A percentile compares a stretch with the other conserved stretches of the same genome.
Evolutionary conservation across 2,888 invertebrate genomes (phyloP).

Genomic region (Augiades crinisus): DNA sequence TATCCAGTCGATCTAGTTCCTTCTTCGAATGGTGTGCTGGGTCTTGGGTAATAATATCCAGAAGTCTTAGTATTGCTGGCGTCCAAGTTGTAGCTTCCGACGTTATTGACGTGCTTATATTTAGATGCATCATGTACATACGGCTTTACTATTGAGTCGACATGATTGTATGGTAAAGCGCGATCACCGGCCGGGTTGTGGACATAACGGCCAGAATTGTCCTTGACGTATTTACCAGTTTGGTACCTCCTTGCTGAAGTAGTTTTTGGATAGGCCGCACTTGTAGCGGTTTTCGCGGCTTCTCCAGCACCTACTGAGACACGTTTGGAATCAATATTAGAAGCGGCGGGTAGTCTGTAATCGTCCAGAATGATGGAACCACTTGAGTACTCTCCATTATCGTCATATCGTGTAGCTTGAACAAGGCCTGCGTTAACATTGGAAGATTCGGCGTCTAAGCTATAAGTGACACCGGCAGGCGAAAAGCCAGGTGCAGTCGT

Average conservation of each 20-base stretch:
- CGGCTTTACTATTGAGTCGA: constrained; percentile 56
- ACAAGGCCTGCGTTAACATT: constrained; percentile 53
- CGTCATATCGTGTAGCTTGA: constrained; percentile 54
- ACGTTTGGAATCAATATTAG: neutral
- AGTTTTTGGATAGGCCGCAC: constrained; percentile 11
- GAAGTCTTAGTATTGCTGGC: constrained; percentile 9
- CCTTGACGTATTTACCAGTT: constrained; percentile 33
- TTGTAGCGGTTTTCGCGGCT: constrained; percentile 13
- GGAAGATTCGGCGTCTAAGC: constrained; percentile 32
- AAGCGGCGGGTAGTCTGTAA: constrained; percentile 45
- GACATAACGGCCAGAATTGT: constrained; percentile 68
- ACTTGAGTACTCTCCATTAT: constrained; percentile 56
- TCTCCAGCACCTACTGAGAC: neutral
- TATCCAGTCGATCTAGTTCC: constrained; percentile 33
- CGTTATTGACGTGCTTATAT: constrained; percentile 51
- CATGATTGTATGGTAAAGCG: constrained; percentile 67
- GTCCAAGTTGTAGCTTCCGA: constrained; percentile 46
- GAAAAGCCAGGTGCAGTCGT: constrained; percentile 26
- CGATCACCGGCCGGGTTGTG: constrained; percentile 73
- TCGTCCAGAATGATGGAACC: constrained; percentile 71
- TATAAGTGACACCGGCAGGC: constrained; percentile 37
- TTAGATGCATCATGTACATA: constrained; percentile 56
- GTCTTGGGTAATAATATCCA: constrained; percentile 39
- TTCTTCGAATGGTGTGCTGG: constrained; percentile 37
- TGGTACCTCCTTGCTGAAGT: constrained; percentile 32